Base-by-base conservation (phyloP, 2,888 invertebrate genomes). In the Meiosimyza decipiens region DNA sequence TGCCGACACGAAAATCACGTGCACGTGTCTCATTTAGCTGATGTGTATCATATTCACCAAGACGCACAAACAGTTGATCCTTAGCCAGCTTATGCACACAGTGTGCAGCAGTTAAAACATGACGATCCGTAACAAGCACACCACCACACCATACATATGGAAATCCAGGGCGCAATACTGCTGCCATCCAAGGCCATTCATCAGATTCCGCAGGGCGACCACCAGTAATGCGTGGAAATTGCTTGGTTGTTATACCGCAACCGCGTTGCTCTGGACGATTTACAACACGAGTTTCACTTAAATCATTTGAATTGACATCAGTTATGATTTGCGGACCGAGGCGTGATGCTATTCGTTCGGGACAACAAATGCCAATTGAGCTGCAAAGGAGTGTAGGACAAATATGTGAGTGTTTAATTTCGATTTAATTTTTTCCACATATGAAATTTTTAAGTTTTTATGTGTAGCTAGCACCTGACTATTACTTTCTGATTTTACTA, bases 111-210 rank as follows among this genome's bases (percentile, higher is more conserved):
- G 87, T 95, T 1, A 80, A 64, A 2, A 78, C 77, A 75, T 80
- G 81, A 15, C 90, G 88, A 80, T 94, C 92, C 0, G 95, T 94
- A 76, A 96, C 92, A 59, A 96, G 89, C 0, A 91, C 92, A 0
- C 95, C 96, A 0, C 95, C 95, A 82, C 95, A 96, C 81, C 84
- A 84, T 70, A 91, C 90, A 82, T 91, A 90, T 52, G 89, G 88
- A 67, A 88, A 85, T 22, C 90, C 89, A 5, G 88, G 87, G 0
- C 91, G 90, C 16, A 94, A 89, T 74, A 96, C 85, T 2, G 94
- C 94, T 0, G 91, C 95, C 90, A 95, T 92, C 96, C 95, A 94
- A 0, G 94, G 94, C 92, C 94, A 95, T 82, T 94, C 93, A 63
- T 90, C 89, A 1, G 89, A 89, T 80, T 91, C 90, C 0, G 93